Evolutionary conservation across 1,140 invertebrate species (phyloP).

Genomic region (Planococcus citri): DNA sequence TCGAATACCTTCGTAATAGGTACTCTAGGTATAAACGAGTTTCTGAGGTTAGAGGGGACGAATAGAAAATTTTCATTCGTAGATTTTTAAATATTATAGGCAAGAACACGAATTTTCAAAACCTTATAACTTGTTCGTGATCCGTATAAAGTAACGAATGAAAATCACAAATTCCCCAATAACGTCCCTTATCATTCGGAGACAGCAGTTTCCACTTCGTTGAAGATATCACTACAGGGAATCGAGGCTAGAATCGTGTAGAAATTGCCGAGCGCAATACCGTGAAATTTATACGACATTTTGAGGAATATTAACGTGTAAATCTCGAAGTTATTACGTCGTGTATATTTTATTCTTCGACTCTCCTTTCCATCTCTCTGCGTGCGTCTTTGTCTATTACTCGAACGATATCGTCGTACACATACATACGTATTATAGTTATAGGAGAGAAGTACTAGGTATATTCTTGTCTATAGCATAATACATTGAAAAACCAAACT

Average conservation of each 20-base stretch:
- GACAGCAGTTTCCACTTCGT: conserved; percentile 14
- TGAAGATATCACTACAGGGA: conserved; percentile 15
- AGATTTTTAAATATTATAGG: no score
- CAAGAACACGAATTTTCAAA: background rate
- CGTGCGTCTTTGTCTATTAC: no score
- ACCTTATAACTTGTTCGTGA: background rate
- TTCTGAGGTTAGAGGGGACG: no score
- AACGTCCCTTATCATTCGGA: conserved; percentile 10
- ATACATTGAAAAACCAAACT: background rate
- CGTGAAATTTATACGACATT: conserved; percentile 19
- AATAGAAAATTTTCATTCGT: no score
- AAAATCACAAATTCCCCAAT: conserved; percentile 10
- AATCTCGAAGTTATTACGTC: conserved; percentile 13
- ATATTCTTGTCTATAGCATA: background rate
- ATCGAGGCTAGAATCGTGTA: conserved; percentile 5
- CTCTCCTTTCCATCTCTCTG: background rate
- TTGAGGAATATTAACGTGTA: conserved; percentile 17
- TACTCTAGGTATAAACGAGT: no score
- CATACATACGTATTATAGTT: no score
- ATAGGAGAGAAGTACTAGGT: no score
- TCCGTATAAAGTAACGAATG: background rate
- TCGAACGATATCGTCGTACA: no score
- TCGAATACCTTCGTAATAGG: no score
- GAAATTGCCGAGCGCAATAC: conserved; percentile 17
- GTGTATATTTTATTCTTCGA: background rate